Evolutionary conservation across 2,888 invertebrate species (phyloP), one percentile per base, ranked within the genome.

Genomic region (Ophion obscuratus): DNA sequence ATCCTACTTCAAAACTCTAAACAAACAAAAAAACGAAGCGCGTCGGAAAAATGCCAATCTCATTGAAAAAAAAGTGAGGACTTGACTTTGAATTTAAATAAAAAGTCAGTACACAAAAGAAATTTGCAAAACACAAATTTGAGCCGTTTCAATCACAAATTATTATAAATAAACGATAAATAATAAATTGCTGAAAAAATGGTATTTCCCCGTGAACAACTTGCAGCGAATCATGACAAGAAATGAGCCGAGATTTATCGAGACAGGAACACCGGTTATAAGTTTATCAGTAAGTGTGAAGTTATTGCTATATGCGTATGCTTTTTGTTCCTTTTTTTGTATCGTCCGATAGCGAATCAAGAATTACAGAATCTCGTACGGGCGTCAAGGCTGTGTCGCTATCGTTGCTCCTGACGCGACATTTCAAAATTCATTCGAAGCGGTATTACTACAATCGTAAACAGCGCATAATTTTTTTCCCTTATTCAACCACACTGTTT

Each of bases 381-480:
- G 27, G 64, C 70, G 82, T 82, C 75, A 85, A 85, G 81, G 78
- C 70, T 68, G 44, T 70, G 47, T 57, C 61, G 66, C 27, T 75
- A 79, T 82, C 79, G 68, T 31, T 75, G 59, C 75, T 79, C 66
- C 67, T 70, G 70, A 83, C 27, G 47, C 24, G 67, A 80, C 47
- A 80, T 81, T 85, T 85, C 71, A 31, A 76, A 71, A 85, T 73
- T 79, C 27, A 53, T 76, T 66, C 76, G 66, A 59, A 27, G 47
- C 61, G 73, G 24, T 59, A 78, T 84, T 53, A 40, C 59, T 62
- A 44, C 71, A 17, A 36, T 64, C 57, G 40, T 27, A 11, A 70
- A 83, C 70, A 62, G 70, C 85, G 75, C 53, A 85, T 31, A 64
- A 78, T 78, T 61, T 71, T 71, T 74, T 74, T 31, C 36, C n/a